phyloP scores from a whole-genome alignment of 2,888 invertebrate species.

The Eubasilissa splendida region DNA sequence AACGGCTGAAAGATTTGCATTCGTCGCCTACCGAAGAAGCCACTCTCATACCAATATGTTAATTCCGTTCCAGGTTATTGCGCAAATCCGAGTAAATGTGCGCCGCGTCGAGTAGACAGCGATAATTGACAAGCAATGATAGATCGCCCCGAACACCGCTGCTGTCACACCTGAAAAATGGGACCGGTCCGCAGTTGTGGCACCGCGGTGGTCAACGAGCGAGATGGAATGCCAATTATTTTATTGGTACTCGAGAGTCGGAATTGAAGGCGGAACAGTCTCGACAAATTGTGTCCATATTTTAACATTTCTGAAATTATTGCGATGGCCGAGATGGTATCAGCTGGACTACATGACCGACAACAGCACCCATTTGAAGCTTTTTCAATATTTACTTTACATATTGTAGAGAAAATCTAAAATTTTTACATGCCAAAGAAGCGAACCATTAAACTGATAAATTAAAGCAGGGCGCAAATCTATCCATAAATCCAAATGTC shows the following conservation, averaged over 20 bases:
- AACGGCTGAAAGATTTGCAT: slow-evolving; percentile 19
- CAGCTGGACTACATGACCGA: too few relatives aligned
- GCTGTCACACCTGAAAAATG: slow-evolving; percentile 46
- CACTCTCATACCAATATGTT: slow-evolving; percentile 20
- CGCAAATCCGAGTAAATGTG: neutral
- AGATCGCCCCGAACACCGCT: slow-evolving; percentile 39
- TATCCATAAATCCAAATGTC: too few relatives aligned
- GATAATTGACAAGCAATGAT: slow-evolving; percentile 56
- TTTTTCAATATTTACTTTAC: too few relatives aligned
- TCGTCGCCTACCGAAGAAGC: slow-evolving; percentile 30
- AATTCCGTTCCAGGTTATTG: slow-evolving; percentile 13
- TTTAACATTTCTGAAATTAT: slow-evolving; percentile 11
- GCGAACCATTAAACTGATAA: too few relatives aligned
- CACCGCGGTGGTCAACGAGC: slow-evolving; percentile 27
- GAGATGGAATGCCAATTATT: slow-evolving; percentile 17
- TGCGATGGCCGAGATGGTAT: neutral
- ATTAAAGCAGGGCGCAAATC: too few relatives aligned
- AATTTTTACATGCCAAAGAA: too few relatives aligned
- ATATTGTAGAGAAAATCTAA: too few relatives aligned
- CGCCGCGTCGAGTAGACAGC: slow-evolving; percentile 35
- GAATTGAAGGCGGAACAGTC: neutral
- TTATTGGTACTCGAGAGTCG: neutral
- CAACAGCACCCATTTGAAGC: too few relatives aligned
- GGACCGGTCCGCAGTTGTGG: slow-evolving; percentile 24
- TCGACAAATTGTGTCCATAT: slow-evolving; percentile 20